phyloP scores from a whole-genome alignment of 2,113 vertebrate species.

The Pseudonaja textilis region DNA sequence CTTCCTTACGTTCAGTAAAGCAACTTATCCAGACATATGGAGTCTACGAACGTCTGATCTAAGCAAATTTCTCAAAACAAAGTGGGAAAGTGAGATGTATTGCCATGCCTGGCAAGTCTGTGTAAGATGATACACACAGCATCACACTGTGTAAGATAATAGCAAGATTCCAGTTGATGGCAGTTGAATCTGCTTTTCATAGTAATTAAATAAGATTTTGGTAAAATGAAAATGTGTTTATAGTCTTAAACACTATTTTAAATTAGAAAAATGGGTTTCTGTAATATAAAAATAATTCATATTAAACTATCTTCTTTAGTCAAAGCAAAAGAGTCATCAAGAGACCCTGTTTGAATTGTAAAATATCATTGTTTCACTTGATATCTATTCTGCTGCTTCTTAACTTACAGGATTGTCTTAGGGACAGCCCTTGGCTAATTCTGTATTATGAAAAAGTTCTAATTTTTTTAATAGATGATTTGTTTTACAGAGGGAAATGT shows the following conservation, averaged over 20 bases:
- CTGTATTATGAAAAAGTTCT: neutral
- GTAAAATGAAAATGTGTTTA: neutral
- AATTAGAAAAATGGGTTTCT: neutral
- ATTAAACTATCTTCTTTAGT: neutral
- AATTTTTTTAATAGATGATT: neutral
- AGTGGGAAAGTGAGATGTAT: neutral
- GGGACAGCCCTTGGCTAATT: neutral
- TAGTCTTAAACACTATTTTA: neutral
- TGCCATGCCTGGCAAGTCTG: neutral
- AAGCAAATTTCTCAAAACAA: neutral
- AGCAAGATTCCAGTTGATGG: neutral
- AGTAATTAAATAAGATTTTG: neutral
- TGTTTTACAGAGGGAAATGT: slow-evolving; percentile 64
- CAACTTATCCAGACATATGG: neutral
- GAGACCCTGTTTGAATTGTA: neutral
- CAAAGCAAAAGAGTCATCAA: neutral
- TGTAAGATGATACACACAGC: neutral
- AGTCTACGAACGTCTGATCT: neutral
- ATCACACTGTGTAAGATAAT: neutral
- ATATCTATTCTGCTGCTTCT: neutral
- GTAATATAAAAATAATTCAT: neutral
- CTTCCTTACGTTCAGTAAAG: neutral
- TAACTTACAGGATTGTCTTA: neutral
- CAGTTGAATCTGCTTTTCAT: neutral
- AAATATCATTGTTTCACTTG: neutral